These are phyloP conservation scores for Sclerodermus sp. DNA, from an alignment of 2,888 invertebrate genomes.

Conservation along the genomic window DNA sequence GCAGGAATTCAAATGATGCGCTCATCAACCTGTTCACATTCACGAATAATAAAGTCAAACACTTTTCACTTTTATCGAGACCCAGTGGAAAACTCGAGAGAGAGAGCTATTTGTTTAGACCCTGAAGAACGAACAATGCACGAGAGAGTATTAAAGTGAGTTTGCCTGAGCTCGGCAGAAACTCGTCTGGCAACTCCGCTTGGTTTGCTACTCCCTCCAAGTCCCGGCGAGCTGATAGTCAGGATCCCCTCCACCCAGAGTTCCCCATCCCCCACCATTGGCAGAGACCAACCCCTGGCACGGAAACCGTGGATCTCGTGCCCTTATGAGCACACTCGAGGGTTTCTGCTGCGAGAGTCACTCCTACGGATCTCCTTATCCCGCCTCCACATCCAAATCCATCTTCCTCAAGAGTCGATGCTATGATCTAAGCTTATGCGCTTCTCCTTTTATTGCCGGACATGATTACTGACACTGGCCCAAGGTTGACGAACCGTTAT, in stretches of 20 bases:
- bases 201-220: constrained; percentile 40
- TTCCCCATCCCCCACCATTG: constrained; percentile 36
- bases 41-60: too few relatives aligned
- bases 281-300: constrained; percentile 52
- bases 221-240: constrained; percentile 20
- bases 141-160: constrained; percentile 27
- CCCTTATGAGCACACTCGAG: constrained; percentile 43
- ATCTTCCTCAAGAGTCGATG: background rate
- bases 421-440: too few relatives aligned
- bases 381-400: constrained; percentile 39
- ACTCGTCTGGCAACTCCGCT: constrained; percentile 52
- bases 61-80: too few relatives aligned
- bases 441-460: too few relatives aligned
- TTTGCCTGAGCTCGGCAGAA: constrained; percentile 47
- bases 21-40: too few relatives aligned
- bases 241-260: constrained; percentile 30
- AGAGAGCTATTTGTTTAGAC: too few relatives aligned
- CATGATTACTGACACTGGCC: too few relatives aligned
- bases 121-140: too few relatives aligned
- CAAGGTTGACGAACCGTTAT: too few relatives aligned
- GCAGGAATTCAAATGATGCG: too few relatives aligned
- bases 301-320: constrained; percentile 40
- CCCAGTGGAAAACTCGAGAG: too few relatives aligned
- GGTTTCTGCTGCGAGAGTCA: constrained; percentile 43
- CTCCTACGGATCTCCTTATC: constrained; percentile 52